These are phyloP conservation scores for Oscheius sp. DNA, from an alignment of 1,140 invertebrate genomes.

Conservation along the genomic window DNA sequence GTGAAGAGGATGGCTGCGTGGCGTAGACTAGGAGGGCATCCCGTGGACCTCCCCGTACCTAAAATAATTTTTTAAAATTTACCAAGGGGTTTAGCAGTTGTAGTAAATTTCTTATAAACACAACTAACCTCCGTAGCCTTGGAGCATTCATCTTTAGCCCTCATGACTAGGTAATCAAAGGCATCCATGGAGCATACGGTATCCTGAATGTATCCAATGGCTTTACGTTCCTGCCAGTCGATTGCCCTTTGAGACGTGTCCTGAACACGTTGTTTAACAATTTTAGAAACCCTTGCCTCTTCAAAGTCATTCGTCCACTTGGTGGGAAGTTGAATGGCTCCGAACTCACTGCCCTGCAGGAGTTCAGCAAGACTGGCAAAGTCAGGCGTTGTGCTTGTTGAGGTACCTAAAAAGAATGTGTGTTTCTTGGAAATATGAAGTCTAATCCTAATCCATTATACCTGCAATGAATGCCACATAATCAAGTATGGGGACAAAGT, in stretches of 20 bases:
- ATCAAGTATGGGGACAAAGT: neutral
- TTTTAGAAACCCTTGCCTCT: neutral
- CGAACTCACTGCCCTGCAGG: slow-evolving; percentile 26
- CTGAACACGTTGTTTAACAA: neutral
- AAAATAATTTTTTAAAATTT: slow-evolving; percentile 24
- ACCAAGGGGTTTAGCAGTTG: neutral
- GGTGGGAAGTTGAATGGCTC: slow-evolving; percentile 33
- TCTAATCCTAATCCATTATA: neutral
- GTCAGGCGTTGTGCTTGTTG: slow-evolving; percentile 21
- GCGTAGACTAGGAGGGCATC: slow-evolving; percentile 55
- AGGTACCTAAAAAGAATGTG: slow-evolving; percentile 14
- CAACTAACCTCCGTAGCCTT: slow-evolving; percentile 44
- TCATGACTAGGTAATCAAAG: slow-evolving; percentile 23
- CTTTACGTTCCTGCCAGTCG: slow-evolving; percentile 24
- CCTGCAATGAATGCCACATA: neutral
- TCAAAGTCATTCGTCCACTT: slow-evolving; percentile 19
- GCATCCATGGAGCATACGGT: slow-evolving; percentile 16
- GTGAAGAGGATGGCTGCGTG: slow-evolving; percentile 48
- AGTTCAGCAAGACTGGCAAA: slow-evolving; percentile 29
- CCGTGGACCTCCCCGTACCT: slow-evolving; percentile 55
- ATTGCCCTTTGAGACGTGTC: slow-evolving; percentile 19
- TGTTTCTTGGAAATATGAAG: neutral
- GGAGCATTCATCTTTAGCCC: slow-evolving; percentile 44
- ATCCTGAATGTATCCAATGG: neutral
- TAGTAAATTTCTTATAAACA: slow-evolving; percentile 13